Percentiles rank a stretch among this genome's conserved stretches.
phyloP scores from a whole-genome alignment of 2,888 invertebrate genomes.

The Mactromeris polynyma region DNA sequence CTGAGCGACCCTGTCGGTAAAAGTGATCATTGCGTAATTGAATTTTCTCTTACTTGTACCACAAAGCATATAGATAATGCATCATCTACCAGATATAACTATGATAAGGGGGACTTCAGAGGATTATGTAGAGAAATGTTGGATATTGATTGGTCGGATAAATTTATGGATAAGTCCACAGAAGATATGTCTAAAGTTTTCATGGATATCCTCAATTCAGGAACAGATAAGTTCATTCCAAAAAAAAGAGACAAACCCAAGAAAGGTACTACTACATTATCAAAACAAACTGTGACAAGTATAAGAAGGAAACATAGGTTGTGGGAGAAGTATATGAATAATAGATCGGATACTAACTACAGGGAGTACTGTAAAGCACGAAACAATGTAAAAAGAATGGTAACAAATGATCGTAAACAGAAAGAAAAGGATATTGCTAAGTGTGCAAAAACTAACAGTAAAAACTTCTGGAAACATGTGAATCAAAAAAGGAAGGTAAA shows the following conservation, averaged over 20 bases:
- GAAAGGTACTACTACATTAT: background rate
- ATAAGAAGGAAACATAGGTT: background rate
- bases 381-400: background rate
- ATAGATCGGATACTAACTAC: background rate
- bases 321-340: background rate
- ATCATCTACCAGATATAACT: background rate
- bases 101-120: background rate
- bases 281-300: background rate
- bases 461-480: background rate
- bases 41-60: background rate
- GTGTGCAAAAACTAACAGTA: background rate
- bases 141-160: background rate
- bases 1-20: slow-evolving; percentile 30
- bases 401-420: background rate
- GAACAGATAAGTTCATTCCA: background rate
- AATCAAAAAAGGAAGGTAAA: background rate
- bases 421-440: too few species aligned
- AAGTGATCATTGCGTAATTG: slow-evolving; percentile 46
- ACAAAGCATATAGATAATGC: background rate
- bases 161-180: background rate
- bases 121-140: background rate
- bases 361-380: background rate
- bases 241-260: background rate
- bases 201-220: background rate
- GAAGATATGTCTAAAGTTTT: background rate